Percentiles rank a stretch among this genome's conserved stretches.
phyloP scores from a whole-genome alignment of 2,797 vertebrate genomes.

The Enteromius radiatus region DNA sequence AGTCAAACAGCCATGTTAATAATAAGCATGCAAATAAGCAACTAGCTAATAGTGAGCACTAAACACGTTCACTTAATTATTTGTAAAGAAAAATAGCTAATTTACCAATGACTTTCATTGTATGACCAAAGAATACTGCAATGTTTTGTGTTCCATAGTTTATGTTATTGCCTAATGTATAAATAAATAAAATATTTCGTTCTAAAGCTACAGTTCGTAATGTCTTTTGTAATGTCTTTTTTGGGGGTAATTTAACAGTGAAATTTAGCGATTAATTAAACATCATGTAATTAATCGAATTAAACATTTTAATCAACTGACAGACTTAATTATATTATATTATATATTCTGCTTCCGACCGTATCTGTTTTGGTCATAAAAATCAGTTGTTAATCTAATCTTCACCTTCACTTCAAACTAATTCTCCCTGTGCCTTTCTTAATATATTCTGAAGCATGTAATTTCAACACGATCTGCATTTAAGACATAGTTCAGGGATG shows the following conservation, averaged over 20 bases:
- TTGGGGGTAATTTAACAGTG: not conserved
- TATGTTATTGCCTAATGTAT: no score
- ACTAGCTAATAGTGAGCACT: no score
- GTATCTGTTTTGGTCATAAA: not conserved
- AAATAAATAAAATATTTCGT: not conserved
- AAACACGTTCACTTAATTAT: no score
- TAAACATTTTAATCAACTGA: not conserved
- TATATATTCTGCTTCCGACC: not conserved
- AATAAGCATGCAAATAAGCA: no score
- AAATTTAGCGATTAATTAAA: not conserved
- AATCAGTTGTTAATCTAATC: not conserved
- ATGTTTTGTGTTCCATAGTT: not conserved
- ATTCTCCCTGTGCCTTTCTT: not conserved
- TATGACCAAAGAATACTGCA: no score
- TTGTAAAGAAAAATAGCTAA: no score
- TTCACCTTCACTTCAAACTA: constrained; percentile 33
- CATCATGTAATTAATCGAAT: not conserved
- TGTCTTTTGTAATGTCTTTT: not conserved
- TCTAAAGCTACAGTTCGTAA: not conserved
- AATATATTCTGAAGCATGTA: not conserved
- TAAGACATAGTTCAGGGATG: constrained; percentile 1
- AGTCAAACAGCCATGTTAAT: constrained; percentile 19
- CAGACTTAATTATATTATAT: not conserved
- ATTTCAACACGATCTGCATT: constrained; percentile 16
- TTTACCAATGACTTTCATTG: not conserved